A percentile compares a stretch with the other conserved stretches of the same genome.
Evolutionary conservation across 2,888 invertebrate genomes (phyloP).

Genomic region (Polylopha cassiicola): DNA sequence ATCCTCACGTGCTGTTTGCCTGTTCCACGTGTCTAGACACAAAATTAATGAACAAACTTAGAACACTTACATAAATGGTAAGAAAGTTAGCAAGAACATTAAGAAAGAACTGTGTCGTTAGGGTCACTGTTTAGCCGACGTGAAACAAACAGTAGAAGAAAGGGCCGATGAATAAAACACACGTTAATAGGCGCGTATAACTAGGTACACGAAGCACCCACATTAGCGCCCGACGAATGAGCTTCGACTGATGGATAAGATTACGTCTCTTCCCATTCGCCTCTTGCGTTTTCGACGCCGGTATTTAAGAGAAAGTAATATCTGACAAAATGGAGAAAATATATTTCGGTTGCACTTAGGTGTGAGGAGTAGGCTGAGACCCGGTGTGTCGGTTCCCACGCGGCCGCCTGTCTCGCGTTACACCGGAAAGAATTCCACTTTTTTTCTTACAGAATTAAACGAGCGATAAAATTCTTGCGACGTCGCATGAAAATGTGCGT

Average conservation of each 20-base stretch:
- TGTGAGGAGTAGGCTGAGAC: constrained; percentile 47
- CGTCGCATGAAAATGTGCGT: constrained; percentile 77
- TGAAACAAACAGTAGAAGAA: constrained; percentile 51
- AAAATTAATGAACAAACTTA: constrained; percentile 36
- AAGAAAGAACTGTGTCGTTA: constrained; percentile 58
- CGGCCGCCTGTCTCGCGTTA: constrained; percentile 65
- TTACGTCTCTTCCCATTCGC: constrained; percentile 53
- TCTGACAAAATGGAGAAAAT: constrained; percentile 65
- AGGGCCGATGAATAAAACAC: constrained; percentile 65
- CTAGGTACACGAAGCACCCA: constrained; percentile 51
- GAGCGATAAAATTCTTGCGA: constrained; percentile 76
- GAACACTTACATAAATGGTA: constrained; percentile 49
- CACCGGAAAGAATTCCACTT: constrained; percentile 67
- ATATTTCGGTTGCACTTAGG: constrained; percentile 71
- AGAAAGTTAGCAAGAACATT: constrained; percentile 55
- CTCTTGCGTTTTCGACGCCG: constrained; percentile 50
- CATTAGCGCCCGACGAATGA: constrained; percentile 65
- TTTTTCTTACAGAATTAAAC: constrained; percentile 74
- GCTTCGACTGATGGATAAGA: constrained; percentile 64
- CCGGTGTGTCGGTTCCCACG: constrained; percentile 68
- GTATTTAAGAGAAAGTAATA: constrained; percentile 69
- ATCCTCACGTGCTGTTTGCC: too few species aligned
- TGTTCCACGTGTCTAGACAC: neutral
- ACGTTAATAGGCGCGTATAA: constrained; percentile 57
- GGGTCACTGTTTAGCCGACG: constrained; percentile 44